Base-by-base conservation (phyloP, 64 coral and sea anemone species). In the Pachyseris speciosa region DNA sequence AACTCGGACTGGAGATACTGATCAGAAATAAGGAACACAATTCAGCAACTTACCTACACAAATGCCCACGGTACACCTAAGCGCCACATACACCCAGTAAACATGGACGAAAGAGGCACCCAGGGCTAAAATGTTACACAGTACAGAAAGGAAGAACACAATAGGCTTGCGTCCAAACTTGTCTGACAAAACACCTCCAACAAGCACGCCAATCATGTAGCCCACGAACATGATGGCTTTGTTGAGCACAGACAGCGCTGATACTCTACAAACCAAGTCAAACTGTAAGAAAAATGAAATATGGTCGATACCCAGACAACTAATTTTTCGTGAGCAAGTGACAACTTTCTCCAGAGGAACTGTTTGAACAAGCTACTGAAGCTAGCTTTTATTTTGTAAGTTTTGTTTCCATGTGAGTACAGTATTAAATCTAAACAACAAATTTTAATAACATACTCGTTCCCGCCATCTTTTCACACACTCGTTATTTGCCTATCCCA, bases 201-300 rank as follows among this genome's bases (percentile, higher is more conserved):
- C 7, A 7, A 94, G 39, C 5, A 84, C 72, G 20, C 87, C 93
- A 80, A 94, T 43, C 30, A 90, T 40, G 27, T 84, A 94, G 26
- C 92, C 92, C 22, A 87, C 66, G 33, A 94, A 94, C 42, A 94
- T 67, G 16, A 89, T 36, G 59, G 70, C 59, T 63, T 47, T 84
- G 43, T 78, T 83, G 0, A 94, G 45, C 29, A 78, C 88, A 41
- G 86, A 66, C 27, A 94, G 42, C 22, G 65, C 80, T 9, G 86
- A 89, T 28, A 25, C 65, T 10, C 53, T 71, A 30, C 92, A 94
- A 16, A 94, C 92, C 43, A 89, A 49, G 76, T 89, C 64, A 63
- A 64, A 79, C 87, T 89, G 37, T 15, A 33, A 42, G 10, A 31
- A n/a, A 38, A 39, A 28, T 17, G 19, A 57, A 31, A 70, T 2